phyloP scores from a whole-genome alignment of 2,888 invertebrate species.

The Boloria selene region DNA sequence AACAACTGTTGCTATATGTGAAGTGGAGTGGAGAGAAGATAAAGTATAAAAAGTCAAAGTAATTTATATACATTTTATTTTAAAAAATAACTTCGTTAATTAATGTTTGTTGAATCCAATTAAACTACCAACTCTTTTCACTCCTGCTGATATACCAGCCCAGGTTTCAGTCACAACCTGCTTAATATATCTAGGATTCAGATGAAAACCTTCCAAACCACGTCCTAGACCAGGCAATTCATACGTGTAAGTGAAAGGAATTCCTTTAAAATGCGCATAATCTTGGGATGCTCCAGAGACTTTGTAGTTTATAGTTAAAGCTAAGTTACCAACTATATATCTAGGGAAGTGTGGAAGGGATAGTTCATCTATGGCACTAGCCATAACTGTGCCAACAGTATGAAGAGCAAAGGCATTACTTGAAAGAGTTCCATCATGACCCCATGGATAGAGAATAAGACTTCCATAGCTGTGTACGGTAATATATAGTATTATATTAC shows the following conservation, averaged over 20 bases:
- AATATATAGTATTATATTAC: constrained; percentile 84
- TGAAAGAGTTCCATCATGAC: constrained; percentile 79
- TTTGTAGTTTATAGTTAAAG: constrained; percentile 75
- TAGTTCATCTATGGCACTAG: constrained; percentile 59
- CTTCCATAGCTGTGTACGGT: constrained; percentile 89
- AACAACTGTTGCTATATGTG: no score
- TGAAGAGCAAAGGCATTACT: constrained; percentile 72
- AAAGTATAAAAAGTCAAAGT: no score
- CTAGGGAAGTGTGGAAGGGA: constrained; percentile 46
- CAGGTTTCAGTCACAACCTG: constrained; percentile 83
- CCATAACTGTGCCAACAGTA: constrained; percentile 65
- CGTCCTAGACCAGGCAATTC: constrained; percentile 83
- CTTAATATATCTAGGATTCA: constrained; percentile 78
- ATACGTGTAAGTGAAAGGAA: constrained; percentile 83
- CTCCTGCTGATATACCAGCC: constrained; percentile 78
- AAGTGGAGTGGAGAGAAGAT: no score
- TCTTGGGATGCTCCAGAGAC: constrained; percentile 86
- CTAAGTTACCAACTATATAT: constrained; percentile 80
- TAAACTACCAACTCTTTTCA: constrained; percentile 47
- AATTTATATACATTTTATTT: no score
- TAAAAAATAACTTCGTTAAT: no score
- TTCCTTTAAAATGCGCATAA: constrained; percentile 81
- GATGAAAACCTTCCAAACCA: constrained; percentile 78
- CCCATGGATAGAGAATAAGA: constrained; percentile 87
- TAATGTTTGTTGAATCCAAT: background rate